phyloP scores from a whole-genome alignment of 2,797 vertebrate genomes.

The Rachycentron canadum region DNA sequence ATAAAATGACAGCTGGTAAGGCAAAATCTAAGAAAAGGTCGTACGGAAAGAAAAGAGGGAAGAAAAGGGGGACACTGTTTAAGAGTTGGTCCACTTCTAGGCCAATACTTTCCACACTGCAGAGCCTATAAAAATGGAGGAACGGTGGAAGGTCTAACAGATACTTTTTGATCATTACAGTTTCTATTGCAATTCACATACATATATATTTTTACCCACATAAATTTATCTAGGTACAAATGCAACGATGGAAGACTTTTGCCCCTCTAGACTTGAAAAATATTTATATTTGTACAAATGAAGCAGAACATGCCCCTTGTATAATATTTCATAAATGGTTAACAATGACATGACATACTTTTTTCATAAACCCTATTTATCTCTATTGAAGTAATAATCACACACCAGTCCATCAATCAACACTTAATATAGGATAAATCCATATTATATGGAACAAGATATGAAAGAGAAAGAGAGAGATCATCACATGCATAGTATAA shows the following conservation, averaged over 20 bases:
- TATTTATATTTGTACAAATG: conserved; percentile 75
- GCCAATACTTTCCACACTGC: conserved; percentile 15
- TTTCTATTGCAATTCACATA: conserved; percentile 45
- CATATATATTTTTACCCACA: conserved; percentile 15
- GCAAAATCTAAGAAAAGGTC: conserved; percentile 60
- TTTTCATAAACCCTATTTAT: conserved; percentile 57
- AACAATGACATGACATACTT: conserved; percentile 28
- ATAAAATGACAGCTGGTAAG: conserved; percentile 57
- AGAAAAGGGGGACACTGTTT: conserved; percentile 18
- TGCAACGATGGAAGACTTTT: conserved; percentile 71
- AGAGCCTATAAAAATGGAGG: not conserved
- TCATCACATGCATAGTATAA: conserved; percentile 77
- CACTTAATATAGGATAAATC: conserved; percentile 65
- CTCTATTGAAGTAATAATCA: conserved; percentile 57
- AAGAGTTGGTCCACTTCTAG: conserved; percentile 24
- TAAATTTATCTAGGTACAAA: conserved; percentile 20
- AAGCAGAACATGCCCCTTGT: conserved; percentile 47
- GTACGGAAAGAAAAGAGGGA: conserved; percentile 18
- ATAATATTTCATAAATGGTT: conserved; percentile 43
- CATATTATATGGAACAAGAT: conserved; percentile 66
- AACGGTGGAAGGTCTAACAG: conserved; percentile 11
- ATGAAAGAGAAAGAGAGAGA: conserved; percentile 62
- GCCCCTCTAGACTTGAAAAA: conserved; percentile 48
- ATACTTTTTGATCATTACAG: conserved; percentile 1
- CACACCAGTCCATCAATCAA: conserved; percentile 59